Conservation (phyloP, 2,113 vertebrate genomes). For the Ceyx melanurus region DNA sequence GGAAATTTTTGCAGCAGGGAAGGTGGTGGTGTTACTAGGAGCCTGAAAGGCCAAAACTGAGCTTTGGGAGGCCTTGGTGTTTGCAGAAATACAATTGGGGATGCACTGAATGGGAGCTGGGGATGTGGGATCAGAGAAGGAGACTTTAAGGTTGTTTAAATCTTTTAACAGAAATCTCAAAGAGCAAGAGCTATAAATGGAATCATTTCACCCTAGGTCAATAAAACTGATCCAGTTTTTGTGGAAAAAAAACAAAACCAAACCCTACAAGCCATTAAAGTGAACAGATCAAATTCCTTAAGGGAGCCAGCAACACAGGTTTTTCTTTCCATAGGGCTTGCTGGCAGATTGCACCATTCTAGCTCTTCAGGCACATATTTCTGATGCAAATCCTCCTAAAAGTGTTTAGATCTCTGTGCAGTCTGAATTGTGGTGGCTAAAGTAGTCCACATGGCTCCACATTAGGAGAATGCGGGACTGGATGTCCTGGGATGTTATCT, state of each 20-base stretch:
- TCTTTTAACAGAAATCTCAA: slow-evolving; percentile 41
- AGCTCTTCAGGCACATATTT: background rate
- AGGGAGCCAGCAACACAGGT: background rate
- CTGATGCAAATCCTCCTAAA: background rate
- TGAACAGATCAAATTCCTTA: slow-evolving; percentile 21
- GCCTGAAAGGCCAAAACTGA: background rate
- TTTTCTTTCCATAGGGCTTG: background rate
- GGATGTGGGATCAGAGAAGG: background rate
- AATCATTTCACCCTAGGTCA: slow-evolving; percentile 33
- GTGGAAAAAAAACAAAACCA: background rate
- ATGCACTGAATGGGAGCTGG: background rate
- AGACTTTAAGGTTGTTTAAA: slow-evolving; percentile 13
- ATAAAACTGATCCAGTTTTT: slow-evolving; percentile 57
- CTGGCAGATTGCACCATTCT: background rate
- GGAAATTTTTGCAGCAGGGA: background rate
- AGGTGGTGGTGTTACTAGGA: background rate
- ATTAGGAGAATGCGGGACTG: background rate
- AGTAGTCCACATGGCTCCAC: background rate
- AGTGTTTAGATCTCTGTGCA: background rate
- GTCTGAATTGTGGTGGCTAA: background rate
- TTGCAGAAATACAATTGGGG: background rate
- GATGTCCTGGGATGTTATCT: background rate
- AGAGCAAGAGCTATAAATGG: slow-evolving; percentile 1
- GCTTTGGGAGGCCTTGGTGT: background rate
- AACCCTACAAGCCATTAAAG: background rate